A percentile compares a stretch with the other conserved stretches of the same genome.
Evolutionary conservation across 2,888 invertebrate species (phyloP).

Genomic region (Leptopilina myrica): DNA sequence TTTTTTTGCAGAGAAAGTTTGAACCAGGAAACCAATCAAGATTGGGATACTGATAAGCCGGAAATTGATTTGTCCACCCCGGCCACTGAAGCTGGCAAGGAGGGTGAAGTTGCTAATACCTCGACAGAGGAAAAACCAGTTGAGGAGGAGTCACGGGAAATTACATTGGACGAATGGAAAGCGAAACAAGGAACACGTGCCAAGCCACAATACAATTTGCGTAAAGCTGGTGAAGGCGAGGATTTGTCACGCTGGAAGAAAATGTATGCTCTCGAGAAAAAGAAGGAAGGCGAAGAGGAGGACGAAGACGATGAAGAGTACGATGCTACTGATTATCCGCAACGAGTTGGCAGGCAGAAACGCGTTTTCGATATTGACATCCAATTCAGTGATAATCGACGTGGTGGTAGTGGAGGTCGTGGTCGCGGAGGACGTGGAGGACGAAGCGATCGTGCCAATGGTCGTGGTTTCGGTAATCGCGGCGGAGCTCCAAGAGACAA

Average conservation of each 20-base stretch:
- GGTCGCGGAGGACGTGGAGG: conserved; percentile 81
- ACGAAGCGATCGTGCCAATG: conserved; percentile 75
- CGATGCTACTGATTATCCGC: conserved; percentile 86
- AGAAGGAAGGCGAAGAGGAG: conserved; percentile 84
- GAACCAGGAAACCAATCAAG: conserved; percentile 69
- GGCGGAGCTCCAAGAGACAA: conserved; percentile 72
- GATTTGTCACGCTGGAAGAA: conserved; percentile 95
- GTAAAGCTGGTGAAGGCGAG: conserved; percentile 96
- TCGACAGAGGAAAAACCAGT: conserved; percentile 77
- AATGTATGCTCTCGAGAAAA: conserved; percentile 88
- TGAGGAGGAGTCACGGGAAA: conserved; percentile 89
- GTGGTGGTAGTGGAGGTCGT: conserved; percentile 83
- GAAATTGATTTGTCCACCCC: conserved; percentile 73
- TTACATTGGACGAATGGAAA: conserved; percentile 97
- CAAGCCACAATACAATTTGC: conserved; percentile 92
- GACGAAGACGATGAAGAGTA: conserved; percentile 84
- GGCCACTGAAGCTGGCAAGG: conserved; percentile 65
- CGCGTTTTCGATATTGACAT: conserved; percentile 92
- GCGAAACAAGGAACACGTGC: conserved; percentile 88
- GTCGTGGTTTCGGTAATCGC: conserved; percentile 75
- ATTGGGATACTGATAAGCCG: conserved; percentile 78
- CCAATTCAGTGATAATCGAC: conserved; percentile 88
- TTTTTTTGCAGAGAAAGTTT: conserved; percentile 69
- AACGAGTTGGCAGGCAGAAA: conserved; percentile 91
- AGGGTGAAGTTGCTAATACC: conserved; percentile 68